Conservation (phyloP, 2,888 invertebrate genomes). For the Nomada flava region DNA sequence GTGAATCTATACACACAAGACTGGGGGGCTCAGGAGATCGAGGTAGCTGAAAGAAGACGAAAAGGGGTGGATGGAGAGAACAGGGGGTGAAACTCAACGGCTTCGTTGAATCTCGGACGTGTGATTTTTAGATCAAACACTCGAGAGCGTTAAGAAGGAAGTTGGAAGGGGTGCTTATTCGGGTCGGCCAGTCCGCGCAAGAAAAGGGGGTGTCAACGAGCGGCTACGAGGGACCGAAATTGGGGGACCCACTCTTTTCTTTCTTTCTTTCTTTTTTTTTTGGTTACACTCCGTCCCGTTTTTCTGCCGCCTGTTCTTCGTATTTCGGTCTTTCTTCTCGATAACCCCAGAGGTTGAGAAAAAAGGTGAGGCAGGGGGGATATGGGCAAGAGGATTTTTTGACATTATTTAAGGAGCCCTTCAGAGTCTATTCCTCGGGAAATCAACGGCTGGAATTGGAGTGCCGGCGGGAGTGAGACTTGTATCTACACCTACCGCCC, state of each 20-base stretch:
- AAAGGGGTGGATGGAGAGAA: slow-evolving; percentile 33
- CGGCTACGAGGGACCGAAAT: slow-evolving; percentile 59
- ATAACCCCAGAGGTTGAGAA: not conserved
- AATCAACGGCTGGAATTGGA: slow-evolving; percentile 72
- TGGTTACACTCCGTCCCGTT: slow-evolving; percentile 15
- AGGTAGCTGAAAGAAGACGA: slow-evolving; percentile 28
- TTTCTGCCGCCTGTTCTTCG: slow-evolving; percentile 8
- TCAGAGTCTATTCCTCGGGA: slow-evolving; percentile 65
- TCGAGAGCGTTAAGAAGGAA: slow-evolving; percentile 75
- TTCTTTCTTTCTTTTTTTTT: not conserved
- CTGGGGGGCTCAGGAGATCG: slow-evolving; percentile 17
- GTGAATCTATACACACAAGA: slow-evolving; percentile 53
- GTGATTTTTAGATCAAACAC: slow-evolving; percentile 79
- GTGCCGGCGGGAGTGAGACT: slow-evolving; percentile 50
- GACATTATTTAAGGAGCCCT: slow-evolving; percentile 76
- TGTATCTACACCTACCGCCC: slow-evolving; percentile 58
- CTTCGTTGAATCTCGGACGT: slow-evolving; percentile 66
- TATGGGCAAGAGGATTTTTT: slow-evolving; percentile 62
- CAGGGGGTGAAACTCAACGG: slow-evolving; percentile 70
- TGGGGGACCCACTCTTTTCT: slow-evolving; percentile 50
- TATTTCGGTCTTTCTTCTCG: slow-evolving; percentile 33
- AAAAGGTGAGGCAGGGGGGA: slow-evolving; percentile 9
- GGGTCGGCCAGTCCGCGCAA: slow-evolving; percentile 50
- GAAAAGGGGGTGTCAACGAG: slow-evolving; percentile 67
- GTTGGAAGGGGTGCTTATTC: slow-evolving; percentile 68